Evolutionary conservation across 2,888 invertebrate species (phyloP).

Genomic region (Drosophila mimica): DNA sequence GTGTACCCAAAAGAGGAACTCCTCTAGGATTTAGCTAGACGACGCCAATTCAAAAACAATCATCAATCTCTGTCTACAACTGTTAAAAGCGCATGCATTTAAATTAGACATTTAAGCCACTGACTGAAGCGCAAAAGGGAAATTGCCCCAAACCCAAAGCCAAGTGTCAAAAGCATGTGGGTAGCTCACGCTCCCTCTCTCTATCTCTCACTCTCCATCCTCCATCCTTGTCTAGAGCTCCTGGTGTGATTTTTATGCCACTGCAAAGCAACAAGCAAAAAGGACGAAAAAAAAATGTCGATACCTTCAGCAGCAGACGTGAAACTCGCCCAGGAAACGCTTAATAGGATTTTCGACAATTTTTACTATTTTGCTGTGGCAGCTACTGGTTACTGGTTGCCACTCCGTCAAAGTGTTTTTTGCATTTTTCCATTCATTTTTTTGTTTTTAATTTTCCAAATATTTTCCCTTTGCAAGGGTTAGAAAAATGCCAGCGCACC

Average conservation of each 20-base stretch:
- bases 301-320: conserved; percentile 63
- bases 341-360: conserved; percentile 78
- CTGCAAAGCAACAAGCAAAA: conserved; percentile 12
- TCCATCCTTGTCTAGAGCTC: not conserved
- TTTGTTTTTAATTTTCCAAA: conserved; percentile 67
- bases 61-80: conserved; percentile 83
- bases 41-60: conserved; percentile 70
- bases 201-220: not conserved
- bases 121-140: conserved; percentile 23
- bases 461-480: conserved; percentile 70
- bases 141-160: conserved; percentile 26
- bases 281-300: conserved; percentile 31
- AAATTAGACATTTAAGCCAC: conserved; percentile 84
- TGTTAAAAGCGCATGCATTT: conserved; percentile 83
- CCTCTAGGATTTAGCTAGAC: not conserved
- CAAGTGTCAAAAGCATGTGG: conserved; percentile 54
- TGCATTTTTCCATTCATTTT: conserved; percentile 31
- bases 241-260: conserved; percentile 50
- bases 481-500: conserved; percentile 74
- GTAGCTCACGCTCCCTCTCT: conserved; percentile 8
- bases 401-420: conserved; percentile 44
- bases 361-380: conserved; percentile 72
- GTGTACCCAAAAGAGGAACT: not conserved
- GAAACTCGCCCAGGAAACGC: conserved; percentile 64
- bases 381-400: conserved; percentile 64